Conservation (phyloP, 2,797 vertebrate species). For the Emydoidea blandingii region DNA sequence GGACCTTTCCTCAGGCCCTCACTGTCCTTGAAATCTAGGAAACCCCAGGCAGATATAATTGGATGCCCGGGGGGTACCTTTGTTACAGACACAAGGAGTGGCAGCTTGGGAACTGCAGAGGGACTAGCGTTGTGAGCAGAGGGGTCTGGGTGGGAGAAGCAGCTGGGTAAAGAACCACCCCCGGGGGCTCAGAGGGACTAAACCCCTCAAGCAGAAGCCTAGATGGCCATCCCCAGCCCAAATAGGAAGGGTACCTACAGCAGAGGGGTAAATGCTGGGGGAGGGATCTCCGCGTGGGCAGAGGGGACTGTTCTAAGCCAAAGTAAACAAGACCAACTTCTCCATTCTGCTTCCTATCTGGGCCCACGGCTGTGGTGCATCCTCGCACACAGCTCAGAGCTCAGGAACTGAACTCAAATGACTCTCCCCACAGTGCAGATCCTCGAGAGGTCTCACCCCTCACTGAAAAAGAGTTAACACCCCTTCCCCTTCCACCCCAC, state of each 20-base stretch:
- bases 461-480: background rate
- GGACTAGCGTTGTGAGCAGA: background rate
- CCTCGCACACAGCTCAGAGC: conserved; percentile 9
- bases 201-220: fast-evolving
- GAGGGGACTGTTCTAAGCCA: background rate
- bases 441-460: fast-evolving
- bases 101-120: fast-evolving
- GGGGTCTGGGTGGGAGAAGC: background rate
- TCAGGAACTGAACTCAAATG: background rate
- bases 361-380: fast-evolving
- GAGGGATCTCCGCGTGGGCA: background rate
- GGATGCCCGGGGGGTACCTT: fast-evolving
- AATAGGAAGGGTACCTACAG: background rate
- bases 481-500: background rate
- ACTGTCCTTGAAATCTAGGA: fast-evolving
- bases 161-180: fast-evolving
- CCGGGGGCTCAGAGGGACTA: background rate
- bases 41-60: background rate
- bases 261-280: background rate
- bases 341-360: conserved; percentile 52
- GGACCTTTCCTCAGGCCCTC: conserved; percentile 31
- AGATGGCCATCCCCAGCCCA: background rate
- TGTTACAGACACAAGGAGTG: fast-evolving
- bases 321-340: background rate
- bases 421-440: background rate